phyloP scores from a whole-genome alignment of 2,888 invertebrate genomes.

The Hyalella azteca region DNA sequence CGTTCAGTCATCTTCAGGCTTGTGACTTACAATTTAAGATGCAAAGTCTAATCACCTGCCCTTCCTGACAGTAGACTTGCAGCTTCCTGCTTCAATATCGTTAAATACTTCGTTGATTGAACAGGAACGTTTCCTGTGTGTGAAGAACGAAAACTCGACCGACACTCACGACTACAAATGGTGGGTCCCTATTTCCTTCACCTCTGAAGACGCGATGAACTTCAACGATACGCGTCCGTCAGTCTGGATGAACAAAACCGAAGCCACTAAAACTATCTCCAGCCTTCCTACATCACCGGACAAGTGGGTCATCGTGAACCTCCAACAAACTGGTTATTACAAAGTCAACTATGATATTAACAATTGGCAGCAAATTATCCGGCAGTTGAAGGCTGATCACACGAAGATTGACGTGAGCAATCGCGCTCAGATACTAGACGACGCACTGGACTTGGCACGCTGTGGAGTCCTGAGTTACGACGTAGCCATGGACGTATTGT shows the following conservation, averaged over 20 bases:
- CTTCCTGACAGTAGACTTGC: no score
- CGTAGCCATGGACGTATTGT: conserved; percentile 78
- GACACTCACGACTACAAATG: conserved; percentile 70
- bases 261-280: conserved; percentile 36
- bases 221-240: conserved; percentile 68
- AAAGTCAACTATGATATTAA: conserved; percentile 77
- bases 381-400: conserved; percentile 70
- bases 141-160: conserved; percentile 63
- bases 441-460: conserved; percentile 63
- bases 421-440: conserved; percentile 87
- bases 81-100: neutral
- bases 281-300: conserved; percentile 41
- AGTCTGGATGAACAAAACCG: conserved; percentile 67
- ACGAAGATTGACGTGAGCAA: conserved; percentile 78
- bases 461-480: conserved; percentile 72
- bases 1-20: no score
- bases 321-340: conserved; percentile 77
- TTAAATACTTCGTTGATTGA: no score
- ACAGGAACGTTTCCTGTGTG: conserved; percentile 73
- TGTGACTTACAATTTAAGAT: no score
- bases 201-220: conserved; percentile 65
- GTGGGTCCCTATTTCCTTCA: conserved; percentile 72
- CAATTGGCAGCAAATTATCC: conserved; percentile 78
- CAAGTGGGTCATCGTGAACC: conserved; percentile 78
- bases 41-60: no score